Evolutionary conservation across 2,888 invertebrate genomes (phyloP), one percentile per base, ranked within the genome.

Genomic region (Tolmerus cingulatus): DNA sequence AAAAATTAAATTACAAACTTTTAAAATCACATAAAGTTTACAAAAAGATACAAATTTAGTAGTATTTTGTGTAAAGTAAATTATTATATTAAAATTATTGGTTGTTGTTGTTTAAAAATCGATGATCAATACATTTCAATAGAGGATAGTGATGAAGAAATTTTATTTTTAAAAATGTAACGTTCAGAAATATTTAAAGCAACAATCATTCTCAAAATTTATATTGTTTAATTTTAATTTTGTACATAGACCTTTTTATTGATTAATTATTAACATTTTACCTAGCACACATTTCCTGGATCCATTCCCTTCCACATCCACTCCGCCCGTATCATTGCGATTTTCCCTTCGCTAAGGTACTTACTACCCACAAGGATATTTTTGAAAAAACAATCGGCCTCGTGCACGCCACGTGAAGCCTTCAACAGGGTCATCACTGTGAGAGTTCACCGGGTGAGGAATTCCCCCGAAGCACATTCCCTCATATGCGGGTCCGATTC

Each of bases 391-490:
- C 46, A 79, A 46, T 37, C 43, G 43, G 79, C 40, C 79, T 43
- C 79, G 79, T 79, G 46, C 43, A 79, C 23, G 79, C 79, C 79
- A 79, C 79, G 79, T 79, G 79, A 23, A 79, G 46, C 79, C 46
- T 23, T 79, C 79, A 79, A 79, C 79, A 46, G 46, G 37, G 37
- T 23, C 27, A 27, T 66, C 66, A 66, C 23, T 23, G 23, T 79
- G 46, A 46, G 79, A 79, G 79, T 23, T n/a, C 46, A 14, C 79
- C 23, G 79, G 27, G 43, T 9, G 40, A 46, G 27, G 43, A 46
- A 79, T 79, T 79, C 79, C 79, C 79, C 27, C 16, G 46, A 46
- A 40, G 40, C 79, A 27, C 40, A 79, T 79, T 79, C 79, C 79
- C 79, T 43, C 46, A 46, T 79, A 79, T 79, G 79, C 79, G 79